A percentile compares a stretch with the other conserved stretches of the same genome.
phyloP scores from a whole-genome alignment of 1,140 invertebrate genomes.

The Saccostrea echinata region DNA sequence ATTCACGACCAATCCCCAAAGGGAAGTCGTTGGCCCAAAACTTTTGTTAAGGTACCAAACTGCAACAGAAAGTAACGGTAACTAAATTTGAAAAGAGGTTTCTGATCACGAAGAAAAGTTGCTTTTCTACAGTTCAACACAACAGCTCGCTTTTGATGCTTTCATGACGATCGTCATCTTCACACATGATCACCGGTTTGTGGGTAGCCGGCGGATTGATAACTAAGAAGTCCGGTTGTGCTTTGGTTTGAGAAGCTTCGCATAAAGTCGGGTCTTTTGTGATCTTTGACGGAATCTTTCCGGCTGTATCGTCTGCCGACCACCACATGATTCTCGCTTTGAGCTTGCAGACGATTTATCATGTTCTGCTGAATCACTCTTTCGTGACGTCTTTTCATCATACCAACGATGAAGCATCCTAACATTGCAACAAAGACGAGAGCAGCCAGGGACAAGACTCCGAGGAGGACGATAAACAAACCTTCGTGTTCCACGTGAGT shows the following conservation, averaged over 20 bases:
- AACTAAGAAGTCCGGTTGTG: slow-evolving; percentile 21
- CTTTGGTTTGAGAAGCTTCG: slow-evolving; percentile 1
- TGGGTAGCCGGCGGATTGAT: slow-evolving; percentile 15
- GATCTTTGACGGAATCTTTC: not conserved
- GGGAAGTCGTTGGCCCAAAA: too few relatives aligned
- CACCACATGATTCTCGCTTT: not conserved
- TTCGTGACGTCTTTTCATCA: slow-evolving; percentile 10
- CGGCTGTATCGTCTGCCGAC: not conserved
- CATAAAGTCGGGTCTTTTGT: not conserved
- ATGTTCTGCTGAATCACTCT: slow-evolving; percentile 13
- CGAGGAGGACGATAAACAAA: not conserved
- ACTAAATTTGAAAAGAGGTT: too few relatives aligned
- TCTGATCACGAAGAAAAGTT: too few relatives aligned
- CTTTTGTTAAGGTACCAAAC: too few relatives aligned
- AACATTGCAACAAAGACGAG: not conserved
- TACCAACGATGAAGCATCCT: not conserved
- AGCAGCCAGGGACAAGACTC: not conserved
- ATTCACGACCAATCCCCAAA: too few relatives aligned
- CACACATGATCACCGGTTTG: slow-evolving; percentile 7
- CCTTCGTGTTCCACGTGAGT: slow-evolving; percentile 2
- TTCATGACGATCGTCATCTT: not conserved
- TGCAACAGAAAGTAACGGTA: too few relatives aligned
- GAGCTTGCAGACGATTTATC: not conserved
- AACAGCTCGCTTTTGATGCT: not conserved
- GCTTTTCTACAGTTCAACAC: too few relatives aligned